Conservation (phyloP, 2,797 vertebrate species). For the Enteromius radiatus region DNA sequence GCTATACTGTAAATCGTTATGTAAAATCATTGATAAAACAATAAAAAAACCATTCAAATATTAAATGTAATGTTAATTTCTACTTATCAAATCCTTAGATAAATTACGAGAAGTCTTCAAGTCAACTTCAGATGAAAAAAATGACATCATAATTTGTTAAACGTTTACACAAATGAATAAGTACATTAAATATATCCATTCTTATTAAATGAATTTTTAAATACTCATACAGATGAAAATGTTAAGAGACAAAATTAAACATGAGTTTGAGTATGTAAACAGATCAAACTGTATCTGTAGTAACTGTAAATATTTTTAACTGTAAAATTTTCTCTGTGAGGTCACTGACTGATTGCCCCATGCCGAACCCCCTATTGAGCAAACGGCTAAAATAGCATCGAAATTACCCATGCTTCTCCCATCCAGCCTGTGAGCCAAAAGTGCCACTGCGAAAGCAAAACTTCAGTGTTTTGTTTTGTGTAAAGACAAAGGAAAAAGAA, state of each 20-base stretch:
- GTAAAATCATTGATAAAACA: neutral
- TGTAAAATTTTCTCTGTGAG: conserved; percentile 25
- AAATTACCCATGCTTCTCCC: conserved; percentile 16
- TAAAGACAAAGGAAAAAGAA: conserved; percentile 37
- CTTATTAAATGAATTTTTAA: neutral
- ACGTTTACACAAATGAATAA: neutral
- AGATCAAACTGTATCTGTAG: neutral
- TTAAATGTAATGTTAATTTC: neutral
- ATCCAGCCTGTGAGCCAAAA: conserved; percentile 15
- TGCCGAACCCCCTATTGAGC: conserved; percentile 18
- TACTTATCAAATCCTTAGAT: neutral
- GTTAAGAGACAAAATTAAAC: neutral
- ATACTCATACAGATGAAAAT: neutral
- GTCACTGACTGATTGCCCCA: neutral
- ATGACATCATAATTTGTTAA: neutral
- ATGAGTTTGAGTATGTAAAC: neutral
- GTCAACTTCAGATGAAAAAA: neutral
- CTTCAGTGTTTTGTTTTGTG: conserved; percentile 1
- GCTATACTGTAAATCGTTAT: neutral
- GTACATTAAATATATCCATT: neutral
- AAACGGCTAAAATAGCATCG: neutral
- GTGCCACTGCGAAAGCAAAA: conserved; percentile 30
- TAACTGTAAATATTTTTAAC: conserved; percentile 21
- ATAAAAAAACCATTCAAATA: neutral
- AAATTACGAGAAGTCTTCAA: neutral